Percentiles rank a stretch among this genome's conserved stretches.
Evolutionary conservation across 2,888 invertebrate species (phyloP).

Genomic region (Eilema depressum): DNA sequence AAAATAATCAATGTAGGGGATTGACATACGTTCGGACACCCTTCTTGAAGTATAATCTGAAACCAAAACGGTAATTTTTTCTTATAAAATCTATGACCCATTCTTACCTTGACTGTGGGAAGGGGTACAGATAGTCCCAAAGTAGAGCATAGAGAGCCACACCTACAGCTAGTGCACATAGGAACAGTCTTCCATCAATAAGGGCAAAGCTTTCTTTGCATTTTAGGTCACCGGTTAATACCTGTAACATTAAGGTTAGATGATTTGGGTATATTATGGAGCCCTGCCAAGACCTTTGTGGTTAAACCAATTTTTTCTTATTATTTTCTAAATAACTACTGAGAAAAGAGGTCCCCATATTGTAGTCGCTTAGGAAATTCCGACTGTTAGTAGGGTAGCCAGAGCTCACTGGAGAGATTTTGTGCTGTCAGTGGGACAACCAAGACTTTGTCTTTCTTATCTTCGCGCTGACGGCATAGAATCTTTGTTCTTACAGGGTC

Average conservation of each 20-base stretch:
- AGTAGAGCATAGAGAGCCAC: conserved; percentile 97
- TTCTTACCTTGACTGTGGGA: conserved; percentile 94
- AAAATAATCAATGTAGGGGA: no score
- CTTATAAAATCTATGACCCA: background rate
- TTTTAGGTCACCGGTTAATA: conserved; percentile 94
- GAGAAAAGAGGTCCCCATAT: no score
- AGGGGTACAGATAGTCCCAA: conserved; percentile 98
- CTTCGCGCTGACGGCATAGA: no score
- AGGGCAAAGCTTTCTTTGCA: conserved; percentile 96
- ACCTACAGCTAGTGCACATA: conserved; percentile 97
- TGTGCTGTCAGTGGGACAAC: no score
- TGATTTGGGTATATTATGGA: background rate
- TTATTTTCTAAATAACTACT: no score
- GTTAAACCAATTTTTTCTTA: no score
- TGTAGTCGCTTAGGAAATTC: no score
- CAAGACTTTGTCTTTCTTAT: no score
- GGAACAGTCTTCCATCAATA: conserved; percentile 95
- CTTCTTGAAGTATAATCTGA: background rate
- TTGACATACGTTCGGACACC: no score
- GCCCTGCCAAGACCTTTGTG: background rate
- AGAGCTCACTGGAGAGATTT: no score
- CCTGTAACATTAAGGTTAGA: conserved; percentile 75
- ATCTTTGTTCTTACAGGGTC: no score
- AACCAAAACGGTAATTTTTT: background rate
- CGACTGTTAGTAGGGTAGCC: no score